Base-by-base conservation (phyloP, 1,140 invertebrate genomes). In the Ladona fulva region DNA sequence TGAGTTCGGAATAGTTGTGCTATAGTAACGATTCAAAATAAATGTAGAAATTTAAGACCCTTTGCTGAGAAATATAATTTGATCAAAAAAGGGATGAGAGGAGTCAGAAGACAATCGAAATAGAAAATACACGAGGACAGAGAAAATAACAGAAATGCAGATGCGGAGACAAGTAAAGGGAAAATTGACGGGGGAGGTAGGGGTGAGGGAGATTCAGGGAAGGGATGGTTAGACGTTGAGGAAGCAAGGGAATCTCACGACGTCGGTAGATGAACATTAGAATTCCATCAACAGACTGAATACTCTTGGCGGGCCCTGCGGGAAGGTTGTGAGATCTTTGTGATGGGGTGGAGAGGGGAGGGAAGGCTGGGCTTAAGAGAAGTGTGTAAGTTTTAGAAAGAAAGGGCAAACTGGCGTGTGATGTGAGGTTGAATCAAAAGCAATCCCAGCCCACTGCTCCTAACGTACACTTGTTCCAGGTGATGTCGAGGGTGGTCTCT, bases 311-410 rank as follows among this genome's bases (percentile, higher is more conserved):
- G n/a, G 52, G 52, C 52, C 52, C 52, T 66, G 52, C 52, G 52
- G 52, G 52, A 66, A 66, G 52, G 52, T 66, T 66, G 52, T 12
- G 52, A 66, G 52, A 66, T 66, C 52, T 66, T 66, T 66, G 52
- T 66, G 52, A 66, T 1, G 52, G 52, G 14, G 19, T 11, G 44
- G 44, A 52, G 44, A 52, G 44, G 44, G 44, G 44, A 19, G 19
- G 44, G 44, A 52, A 52, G 10, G 44, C 10, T 11, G 44, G 52
- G 52, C n/a, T 66, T 16, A 66, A 66, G 14, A 66, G 52, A 66
- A 66, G 16, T 66, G 52, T 66, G 52, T 66, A 22, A 16, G 52
- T 66, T 22, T 66, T 66, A 22, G 52, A 19, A 22, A 22, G 14
- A 66, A 22, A 16, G 52, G 52, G 14, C 52, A 37, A 37, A 37